Conservation (phyloP, 2,888 invertebrate species). For the Icerya purchasi region DNA sequence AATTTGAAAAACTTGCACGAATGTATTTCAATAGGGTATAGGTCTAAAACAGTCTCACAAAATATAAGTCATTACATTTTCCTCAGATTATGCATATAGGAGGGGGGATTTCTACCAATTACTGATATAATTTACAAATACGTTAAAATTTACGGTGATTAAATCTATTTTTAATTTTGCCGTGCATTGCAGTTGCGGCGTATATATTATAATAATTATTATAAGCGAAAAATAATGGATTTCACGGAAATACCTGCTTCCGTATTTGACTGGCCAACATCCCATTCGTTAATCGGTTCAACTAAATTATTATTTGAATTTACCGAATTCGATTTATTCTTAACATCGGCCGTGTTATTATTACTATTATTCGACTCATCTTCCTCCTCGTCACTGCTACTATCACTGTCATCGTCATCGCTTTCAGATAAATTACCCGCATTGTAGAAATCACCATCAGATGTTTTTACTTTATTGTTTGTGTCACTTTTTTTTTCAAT, state of each 20-base stretch:
- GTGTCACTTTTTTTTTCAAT: slow-evolving; percentile 15
- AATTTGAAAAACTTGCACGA: too few species aligned
- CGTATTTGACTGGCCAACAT: slow-evolving; percentile 10
- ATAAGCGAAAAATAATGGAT: not conserved
- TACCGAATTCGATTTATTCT: too few species aligned
- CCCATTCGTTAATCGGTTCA: slow-evolving; percentile 15
- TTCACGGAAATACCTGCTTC: slow-evolving; percentile 6
- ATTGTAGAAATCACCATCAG: not conserved
- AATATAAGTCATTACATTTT: too few species aligned
- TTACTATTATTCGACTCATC: slow-evolving; percentile 16
- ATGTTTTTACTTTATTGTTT: slow-evolving; percentile 22
- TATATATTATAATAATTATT: too few species aligned
- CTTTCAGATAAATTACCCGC: slow-evolving; percentile 26
- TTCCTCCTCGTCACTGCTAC: slow-evolving; percentile 17
- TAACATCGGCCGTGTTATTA: slow-evolving; percentile 18
- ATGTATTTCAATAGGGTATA: too few species aligned
- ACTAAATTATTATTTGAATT: not conserved
- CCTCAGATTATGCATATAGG: too few species aligned
- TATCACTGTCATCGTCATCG: slow-evolving; percentile 31
- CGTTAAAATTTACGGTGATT: too few species aligned
- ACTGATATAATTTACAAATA: too few species aligned
- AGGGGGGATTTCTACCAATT: too few species aligned
- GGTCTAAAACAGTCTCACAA: too few species aligned
- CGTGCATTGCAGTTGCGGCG: too few species aligned
- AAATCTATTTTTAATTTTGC: too few species aligned